Conservation (phyloP, 2,113 vertebrate genomes). For the Microcebus tavaratra region DNA sequence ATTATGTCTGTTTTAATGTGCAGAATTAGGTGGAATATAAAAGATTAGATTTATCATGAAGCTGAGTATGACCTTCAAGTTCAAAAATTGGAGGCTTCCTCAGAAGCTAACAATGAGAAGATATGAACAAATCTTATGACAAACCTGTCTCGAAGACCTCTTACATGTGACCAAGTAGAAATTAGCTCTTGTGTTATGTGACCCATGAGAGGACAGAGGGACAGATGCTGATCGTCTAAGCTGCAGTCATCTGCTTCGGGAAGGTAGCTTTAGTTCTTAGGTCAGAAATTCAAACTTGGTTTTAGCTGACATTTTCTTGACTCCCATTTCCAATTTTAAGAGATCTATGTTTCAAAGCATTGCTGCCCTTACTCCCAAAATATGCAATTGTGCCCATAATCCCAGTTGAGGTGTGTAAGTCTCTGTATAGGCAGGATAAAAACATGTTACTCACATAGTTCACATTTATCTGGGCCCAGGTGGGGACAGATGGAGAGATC, state of each 20-base stretch:
- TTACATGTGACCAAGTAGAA: not conserved
- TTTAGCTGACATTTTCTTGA: constrained; percentile 33
- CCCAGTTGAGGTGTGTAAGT: not conserved
- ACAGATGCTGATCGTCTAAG: not conserved
- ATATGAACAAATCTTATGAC: not conserved
- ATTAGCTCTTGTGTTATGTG: not conserved
- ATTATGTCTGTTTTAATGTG: not conserved
- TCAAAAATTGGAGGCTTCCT: constrained; percentile 4
- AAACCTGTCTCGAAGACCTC: constrained; percentile 1
- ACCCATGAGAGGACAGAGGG: not conserved
- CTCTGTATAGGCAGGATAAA: not conserved
- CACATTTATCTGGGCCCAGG: not conserved
- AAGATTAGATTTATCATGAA: not conserved
- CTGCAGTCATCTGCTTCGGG: not conserved
- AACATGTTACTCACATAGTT: not conserved
- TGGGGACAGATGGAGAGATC: not conserved
- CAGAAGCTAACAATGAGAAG: constrained; percentile 37
- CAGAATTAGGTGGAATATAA: not conserved
- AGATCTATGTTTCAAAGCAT: not conserved
- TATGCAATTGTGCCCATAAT: not conserved
- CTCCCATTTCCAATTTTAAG: constrained; percentile 34
- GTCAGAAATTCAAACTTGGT: constrained; percentile 30
- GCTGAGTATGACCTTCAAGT: not conserved
- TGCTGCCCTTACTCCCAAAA: not conserved
- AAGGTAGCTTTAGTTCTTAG: constrained; percentile 9